These are phyloP conservation scores for Austrolebias charrua DNA, from an alignment of 2,797 vertebrate genomes.

Conservation along the genomic window DNA sequence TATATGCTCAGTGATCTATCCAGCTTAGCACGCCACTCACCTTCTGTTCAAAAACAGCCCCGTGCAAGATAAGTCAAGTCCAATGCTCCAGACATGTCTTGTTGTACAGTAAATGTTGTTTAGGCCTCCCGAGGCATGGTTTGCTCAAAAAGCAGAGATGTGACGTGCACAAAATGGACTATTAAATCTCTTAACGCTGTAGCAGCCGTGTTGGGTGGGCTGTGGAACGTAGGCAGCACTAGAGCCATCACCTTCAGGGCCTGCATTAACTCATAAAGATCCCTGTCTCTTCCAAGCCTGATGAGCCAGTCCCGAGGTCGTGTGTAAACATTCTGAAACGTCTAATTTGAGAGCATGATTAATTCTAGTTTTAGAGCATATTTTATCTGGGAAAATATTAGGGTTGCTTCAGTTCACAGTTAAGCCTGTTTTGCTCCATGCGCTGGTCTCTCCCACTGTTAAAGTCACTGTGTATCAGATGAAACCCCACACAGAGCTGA, in stretches of 20 bases:
- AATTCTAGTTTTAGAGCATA: slow-evolving; percentile 48
- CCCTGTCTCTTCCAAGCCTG: slow-evolving; percentile 60
- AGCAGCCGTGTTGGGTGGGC: slow-evolving; percentile 68
- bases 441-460: slow-evolving; percentile 57
- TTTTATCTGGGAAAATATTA: slow-evolving; percentile 33
- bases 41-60: slow-evolving; percentile 26
- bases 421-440: slow-evolving; percentile 33
- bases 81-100: slow-evolving; percentile 21
- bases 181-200: slow-evolving; percentile 40
- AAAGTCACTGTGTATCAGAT: slow-evolving; percentile 65
- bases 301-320: slow-evolving; percentile 35
- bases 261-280: slow-evolving; percentile 71
- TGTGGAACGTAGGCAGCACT: slow-evolving; percentile 50
- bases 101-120: slow-evolving; percentile 32
- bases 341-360: slow-evolving; percentile 34
- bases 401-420: slow-evolving; percentile 38
- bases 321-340: slow-evolving; percentile 11
- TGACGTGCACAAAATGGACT: slow-evolving; percentile 43
- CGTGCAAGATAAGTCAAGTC: slow-evolving; percentile 32
- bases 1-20: slow-evolving; percentile 56
- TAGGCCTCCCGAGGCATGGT: slow-evolving; percentile 38
- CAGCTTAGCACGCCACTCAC: slow-evolving; percentile 23
- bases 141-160: slow-evolving; percentile 29
- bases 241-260: slow-evolving; percentile 70
- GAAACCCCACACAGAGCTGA: slow-evolving; percentile 70